Evolutionary conservation across 23 tunicate genomes (phyloP).

Genomic region (Ciona savignyi): DNA sequence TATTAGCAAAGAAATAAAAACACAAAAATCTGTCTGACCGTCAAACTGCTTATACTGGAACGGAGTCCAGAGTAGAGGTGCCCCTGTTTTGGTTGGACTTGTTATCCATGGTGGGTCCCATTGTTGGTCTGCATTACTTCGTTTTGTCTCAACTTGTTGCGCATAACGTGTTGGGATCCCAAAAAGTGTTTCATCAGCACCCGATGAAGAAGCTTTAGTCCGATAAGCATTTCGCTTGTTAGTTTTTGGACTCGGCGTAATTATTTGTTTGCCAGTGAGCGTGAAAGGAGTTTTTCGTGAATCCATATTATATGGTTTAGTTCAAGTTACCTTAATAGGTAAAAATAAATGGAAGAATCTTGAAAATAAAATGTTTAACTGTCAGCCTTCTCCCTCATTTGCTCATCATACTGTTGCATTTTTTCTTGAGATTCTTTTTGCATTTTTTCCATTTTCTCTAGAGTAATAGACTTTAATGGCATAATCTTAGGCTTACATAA

Average conservation of each 20-base stretch:
- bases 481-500: constrained; percentile 91
- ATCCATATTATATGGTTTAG: constrained; percentile 5
- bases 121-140: constrained; percentile 35
- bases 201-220: constrained; percentile 55
- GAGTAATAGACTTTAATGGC: constrained; percentile 86
- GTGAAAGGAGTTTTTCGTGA: constrained; percentile 22
- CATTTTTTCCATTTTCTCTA: constrained; percentile 89
- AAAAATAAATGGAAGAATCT: not conserved
- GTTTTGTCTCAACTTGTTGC: constrained; percentile 66
- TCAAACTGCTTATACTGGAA: constrained; percentile 35
- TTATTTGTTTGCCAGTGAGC: constrained; percentile 34
- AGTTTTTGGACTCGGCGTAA: constrained; percentile 16
- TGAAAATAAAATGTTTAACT: not conserved
- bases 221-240: constrained; percentile 38
- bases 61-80: constrained; percentile 88
- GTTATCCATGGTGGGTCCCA: constrained; percentile 99
- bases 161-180: constrained; percentile 62
- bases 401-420: constrained; percentile 44
- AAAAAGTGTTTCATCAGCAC: constrained; percentile 90
- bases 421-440: constrained; percentile 59
- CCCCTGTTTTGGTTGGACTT: constrained; percentile 63
- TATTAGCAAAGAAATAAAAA: no score
- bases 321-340: not conserved
- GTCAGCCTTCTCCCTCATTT: constrained; percentile 3
- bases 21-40: constrained; percentile 18